phyloP scores from a whole-genome alignment of 2,113 vertebrate genomes.

The Patagioenas fasciata region DNA sequence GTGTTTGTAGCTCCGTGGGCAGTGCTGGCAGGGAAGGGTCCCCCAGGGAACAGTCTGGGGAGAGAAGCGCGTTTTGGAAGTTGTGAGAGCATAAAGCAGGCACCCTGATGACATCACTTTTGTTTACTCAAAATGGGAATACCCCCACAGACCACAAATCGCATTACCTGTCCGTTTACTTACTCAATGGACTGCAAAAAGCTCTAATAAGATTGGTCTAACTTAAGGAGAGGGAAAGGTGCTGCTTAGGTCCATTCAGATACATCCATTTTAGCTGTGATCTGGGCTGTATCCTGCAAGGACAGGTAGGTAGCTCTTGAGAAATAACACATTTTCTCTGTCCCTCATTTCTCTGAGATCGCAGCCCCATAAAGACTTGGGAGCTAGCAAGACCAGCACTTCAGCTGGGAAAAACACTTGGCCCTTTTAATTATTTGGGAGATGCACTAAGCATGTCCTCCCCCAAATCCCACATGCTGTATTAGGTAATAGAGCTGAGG shows the following conservation, averaged over 20 bases:
- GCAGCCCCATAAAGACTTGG: neutral
- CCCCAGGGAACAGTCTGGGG: neutral
- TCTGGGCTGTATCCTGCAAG: neutral
- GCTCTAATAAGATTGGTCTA: neutral
- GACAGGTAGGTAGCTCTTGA: neutral
- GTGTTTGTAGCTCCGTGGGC: neutral
- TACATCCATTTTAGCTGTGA: rapidly evolving
- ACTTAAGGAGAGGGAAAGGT: neutral
- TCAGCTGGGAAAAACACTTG: neutral
- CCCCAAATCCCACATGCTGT: neutral
- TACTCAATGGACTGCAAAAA: neutral
- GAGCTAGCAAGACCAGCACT: neutral
- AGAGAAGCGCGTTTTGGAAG: neutral
- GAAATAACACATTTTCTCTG: neutral
- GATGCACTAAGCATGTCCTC: neutral
- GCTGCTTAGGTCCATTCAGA: neutral
- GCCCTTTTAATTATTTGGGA: neutral
- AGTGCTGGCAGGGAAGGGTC: neutral
- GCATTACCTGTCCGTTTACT: neutral
- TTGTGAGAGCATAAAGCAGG: neutral
- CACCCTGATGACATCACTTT: neutral
- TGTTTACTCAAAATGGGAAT: neutral
- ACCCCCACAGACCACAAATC: neutral
- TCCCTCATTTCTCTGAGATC: neutral
- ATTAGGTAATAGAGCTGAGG: neutral